Conservation (phyloP, 2,113 vertebrate genomes). For the Lethenteron reissneri region DNA sequence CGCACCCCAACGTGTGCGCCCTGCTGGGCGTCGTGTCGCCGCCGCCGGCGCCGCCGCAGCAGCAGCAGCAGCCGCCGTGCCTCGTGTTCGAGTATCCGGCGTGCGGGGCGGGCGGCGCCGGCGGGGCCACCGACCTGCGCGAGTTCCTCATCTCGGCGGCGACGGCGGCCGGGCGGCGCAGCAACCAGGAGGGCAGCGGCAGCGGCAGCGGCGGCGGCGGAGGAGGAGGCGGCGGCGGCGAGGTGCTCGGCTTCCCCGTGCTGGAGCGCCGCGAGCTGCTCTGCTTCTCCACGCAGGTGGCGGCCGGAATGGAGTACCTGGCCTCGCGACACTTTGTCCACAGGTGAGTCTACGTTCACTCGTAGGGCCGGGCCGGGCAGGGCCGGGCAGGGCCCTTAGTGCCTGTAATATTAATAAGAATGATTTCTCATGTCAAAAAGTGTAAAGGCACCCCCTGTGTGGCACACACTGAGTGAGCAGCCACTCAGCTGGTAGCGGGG, state of each 20-base stretch:
- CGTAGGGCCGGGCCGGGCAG: no score
- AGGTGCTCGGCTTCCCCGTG: conserved; percentile 23
- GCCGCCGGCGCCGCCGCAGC: conserved; percentile 42
- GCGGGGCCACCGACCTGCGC: conserved; percentile 41
- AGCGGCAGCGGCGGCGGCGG: conserved; percentile 21
- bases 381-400: no score
- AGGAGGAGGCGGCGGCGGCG: not conserved
- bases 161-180: conserved; percentile 86
- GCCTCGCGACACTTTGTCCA: conserved; percentile 54
- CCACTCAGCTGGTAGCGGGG: no score
- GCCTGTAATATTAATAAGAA: no score
- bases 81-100: conserved; percentile 82
- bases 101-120: conserved; percentile 24
- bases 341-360: not conserved
- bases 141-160: conserved; percentile 94
- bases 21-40: conserved; percentile 77
- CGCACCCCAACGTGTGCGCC: conserved; percentile 78
- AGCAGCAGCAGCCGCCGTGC: conserved; percentile 78
- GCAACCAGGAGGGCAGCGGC: conserved; percentile 80
- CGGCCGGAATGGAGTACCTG: conserved; percentile 88
- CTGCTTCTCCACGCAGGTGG: conserved; percentile 69
- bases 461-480: no score
- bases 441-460: no score
- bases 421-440: no score
- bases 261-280: conserved; percentile 85